Conservation (phyloP, 2,888 invertebrate genomes). For the Neoscelio sp. region DNA sequence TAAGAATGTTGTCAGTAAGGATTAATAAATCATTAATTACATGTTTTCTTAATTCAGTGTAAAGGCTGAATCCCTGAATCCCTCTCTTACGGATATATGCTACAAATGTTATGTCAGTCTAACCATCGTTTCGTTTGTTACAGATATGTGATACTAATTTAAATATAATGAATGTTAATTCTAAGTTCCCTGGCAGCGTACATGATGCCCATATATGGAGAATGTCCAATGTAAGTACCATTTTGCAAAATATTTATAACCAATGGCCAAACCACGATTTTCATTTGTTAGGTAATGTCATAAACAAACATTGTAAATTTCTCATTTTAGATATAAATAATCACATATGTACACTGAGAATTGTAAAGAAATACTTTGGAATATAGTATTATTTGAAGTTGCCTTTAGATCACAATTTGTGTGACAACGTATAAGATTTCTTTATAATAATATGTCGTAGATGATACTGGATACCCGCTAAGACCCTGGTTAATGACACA, state of each 20-base stretch:
- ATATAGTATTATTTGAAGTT: no score
- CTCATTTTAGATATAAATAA: constrained; percentile 7
- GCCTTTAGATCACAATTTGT: no score
- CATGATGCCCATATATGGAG: constrained; percentile 69
- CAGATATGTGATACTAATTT: constrained; percentile 60
- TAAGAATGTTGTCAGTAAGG: no score
- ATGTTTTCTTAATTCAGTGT: no score
- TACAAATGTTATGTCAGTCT: no score
- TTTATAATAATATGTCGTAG: constrained; percentile 26
- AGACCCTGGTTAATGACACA: constrained; percentile 59
- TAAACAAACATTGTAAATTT: no score
- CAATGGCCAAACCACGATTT: constrained; percentile 4
- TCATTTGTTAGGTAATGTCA: constrained; percentile 1
- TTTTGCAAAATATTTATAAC: constrained; percentile 47
- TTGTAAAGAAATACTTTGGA: neutral
- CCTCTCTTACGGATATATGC: no score
- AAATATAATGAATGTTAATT: constrained; percentile 62
- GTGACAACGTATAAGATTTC: no score
- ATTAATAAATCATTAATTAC: no score
- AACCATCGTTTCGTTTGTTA: constrained; percentile 17
- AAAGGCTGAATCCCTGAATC: no score
- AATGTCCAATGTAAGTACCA: constrained; percentile 47
- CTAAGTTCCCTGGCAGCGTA: constrained; percentile 66
- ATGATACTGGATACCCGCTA: constrained; percentile 67
- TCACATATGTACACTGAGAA: no score